Base-by-base conservation (phyloP, 2,113 vertebrate genomes). In the Eretmochelys imbricata region DNA sequence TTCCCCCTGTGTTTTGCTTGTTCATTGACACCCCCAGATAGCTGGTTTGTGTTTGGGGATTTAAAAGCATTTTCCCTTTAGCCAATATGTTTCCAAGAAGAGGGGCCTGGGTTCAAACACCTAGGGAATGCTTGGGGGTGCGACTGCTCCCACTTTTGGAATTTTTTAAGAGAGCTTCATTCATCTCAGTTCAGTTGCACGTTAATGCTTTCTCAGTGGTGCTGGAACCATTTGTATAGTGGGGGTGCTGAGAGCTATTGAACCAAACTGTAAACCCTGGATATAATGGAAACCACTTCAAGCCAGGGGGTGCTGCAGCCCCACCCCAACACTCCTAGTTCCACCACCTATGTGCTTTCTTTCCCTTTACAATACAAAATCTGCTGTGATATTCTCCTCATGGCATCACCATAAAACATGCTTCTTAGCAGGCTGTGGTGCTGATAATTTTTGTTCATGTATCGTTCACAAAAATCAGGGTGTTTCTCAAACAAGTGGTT, bases 401-500 rank as follows among this genome's bases (percentile, higher is more conserved):
- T n/a, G 89, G 89, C 95, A 88, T 82, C 94, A 80, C 94, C 95
- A 95, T 96, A 94, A 95, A 88, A 95, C 82, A 90, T 1, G 38
- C 29, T 13, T 94, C 90, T 96, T 95, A 95, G 94, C 81, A 94
- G 59, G 89, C 86, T 85, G 88, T 94, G 95, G 96, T 95, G 95
- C 93, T 94, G 96, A 95, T 48, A 8, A 89, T 90, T 50, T 88
- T 72, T 25, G 53, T 88, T 84, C 95, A 89, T 81, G 94, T 93
- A 62, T 10, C 2, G 17, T 95, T 97, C 91, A 78, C 55, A 51
- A 16, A 69, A 79, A 87, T 11, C 10, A 19, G 76, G 81, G 48
- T 16, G 50, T 38, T 51, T 90, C 46, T 82, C 50, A 80, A 83
- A 11, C 3, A 0, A n/a, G 62, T n/a, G 35, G 5, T 49, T 7